A percentile compares a stretch with the other conserved stretches of the same genome.
Evolutionary conservation across 2,888 invertebrate genomes (phyloP).

Genomic region (Harpalus rufipes): DNA sequence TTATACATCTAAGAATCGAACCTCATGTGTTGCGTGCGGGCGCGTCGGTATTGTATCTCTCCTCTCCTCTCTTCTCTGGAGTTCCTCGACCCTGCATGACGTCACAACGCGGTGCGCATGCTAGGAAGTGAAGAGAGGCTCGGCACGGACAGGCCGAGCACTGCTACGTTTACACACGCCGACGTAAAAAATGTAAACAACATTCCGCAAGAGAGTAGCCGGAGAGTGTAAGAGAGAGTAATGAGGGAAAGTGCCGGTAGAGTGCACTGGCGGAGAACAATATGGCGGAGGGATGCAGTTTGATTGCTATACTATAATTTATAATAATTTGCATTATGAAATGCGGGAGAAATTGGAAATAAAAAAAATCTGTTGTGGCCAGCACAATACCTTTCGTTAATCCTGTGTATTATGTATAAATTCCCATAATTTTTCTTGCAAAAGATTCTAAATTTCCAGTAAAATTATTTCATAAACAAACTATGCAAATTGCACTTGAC

Average conservation of each 20-base stretch:
- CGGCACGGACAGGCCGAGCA: slow-evolving; percentile 51
- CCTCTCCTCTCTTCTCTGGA: slow-evolving; percentile 11
- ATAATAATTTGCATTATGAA: neutral
- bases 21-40: slow-evolving; percentile 18
- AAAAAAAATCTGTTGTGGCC: too few species aligned
- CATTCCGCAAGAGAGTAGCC: slow-evolving; percentile 18
- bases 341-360: too few species aligned
- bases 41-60: slow-evolving; percentile 30
- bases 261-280: neutral
- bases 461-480: too few species aligned
- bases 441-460: too few species aligned
- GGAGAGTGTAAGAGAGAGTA: neutral
- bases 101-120: slow-evolving; percentile 60
- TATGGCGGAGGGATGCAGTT: neutral
- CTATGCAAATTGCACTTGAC: too few species aligned
- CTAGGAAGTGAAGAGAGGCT: slow-evolving; percentile 60
- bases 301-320: neutral
- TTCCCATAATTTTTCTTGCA: too few species aligned
- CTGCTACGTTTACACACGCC: slow-evolving; percentile 60
- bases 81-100: slow-evolving; percentile 62
- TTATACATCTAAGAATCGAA: neutral
- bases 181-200: slow-evolving; percentile 65
- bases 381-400: too few species aligned
- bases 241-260: neutral
- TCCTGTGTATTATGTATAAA: too few species aligned